A percentile compares a stretch with the other conserved stretches of the same genome.
Evolutionary conservation across 2,797 vertebrate species (phyloP).

Genomic region (Arctocebus calabarensis): DNA sequence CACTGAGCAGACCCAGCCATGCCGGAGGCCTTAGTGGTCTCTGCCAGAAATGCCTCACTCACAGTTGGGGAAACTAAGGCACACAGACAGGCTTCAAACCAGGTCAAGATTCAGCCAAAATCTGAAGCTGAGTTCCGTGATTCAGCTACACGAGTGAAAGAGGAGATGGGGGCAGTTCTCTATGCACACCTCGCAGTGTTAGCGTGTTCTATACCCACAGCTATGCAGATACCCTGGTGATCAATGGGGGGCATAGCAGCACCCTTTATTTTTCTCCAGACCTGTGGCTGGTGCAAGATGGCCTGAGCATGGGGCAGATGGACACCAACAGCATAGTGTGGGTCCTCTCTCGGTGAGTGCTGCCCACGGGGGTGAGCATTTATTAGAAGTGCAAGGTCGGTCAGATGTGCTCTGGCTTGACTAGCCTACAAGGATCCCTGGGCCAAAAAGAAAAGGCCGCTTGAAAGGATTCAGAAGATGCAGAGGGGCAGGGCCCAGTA

Average conservation of each 20-base stretch:
- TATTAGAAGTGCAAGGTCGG: background rate
- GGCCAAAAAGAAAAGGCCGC: background rate
- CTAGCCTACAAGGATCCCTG: background rate
- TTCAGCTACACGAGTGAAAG: too few species aligned
- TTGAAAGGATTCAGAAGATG: background rate
- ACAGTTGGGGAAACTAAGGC: background rate
- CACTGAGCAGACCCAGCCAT: background rate
- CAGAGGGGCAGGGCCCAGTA: rapidly evolving
- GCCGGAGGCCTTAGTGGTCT: rapidly evolving
- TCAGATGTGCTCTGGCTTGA: background rate
- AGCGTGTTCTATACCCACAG: background rate
- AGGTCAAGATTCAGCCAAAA: background rate
- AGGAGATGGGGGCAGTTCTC: background rate
- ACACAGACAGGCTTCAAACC: rapidly evolving
- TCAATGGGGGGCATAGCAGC: rapidly evolving
- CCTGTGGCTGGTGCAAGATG: background rate
- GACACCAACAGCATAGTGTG: background rate
- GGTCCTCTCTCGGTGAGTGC: rapidly evolving
- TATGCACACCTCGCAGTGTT: rapidly evolving
- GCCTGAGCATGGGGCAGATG: background rate
- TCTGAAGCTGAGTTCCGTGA: rapidly evolving
- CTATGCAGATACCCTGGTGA: rapidly evolving
- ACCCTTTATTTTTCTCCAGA: background rate
- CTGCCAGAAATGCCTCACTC: background rate
- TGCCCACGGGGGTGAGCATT: background rate